These are phyloP conservation scores for Incurvaria masculella DNA, from an alignment of 2,888 invertebrate genomes.

Conservation along the genomic window DNA sequence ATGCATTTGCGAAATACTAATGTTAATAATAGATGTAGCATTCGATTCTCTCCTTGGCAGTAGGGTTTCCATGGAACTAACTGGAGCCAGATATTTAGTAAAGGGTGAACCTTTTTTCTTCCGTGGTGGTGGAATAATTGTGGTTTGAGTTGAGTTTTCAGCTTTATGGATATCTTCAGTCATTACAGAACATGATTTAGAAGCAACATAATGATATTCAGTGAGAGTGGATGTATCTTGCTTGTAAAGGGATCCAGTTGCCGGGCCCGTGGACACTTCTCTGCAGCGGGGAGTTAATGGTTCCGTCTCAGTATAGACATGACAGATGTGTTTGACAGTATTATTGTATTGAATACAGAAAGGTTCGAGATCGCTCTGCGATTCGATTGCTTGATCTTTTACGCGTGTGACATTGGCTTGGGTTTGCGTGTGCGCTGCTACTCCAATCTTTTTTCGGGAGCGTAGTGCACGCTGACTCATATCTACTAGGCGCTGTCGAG, in stretches of 20 bases:
- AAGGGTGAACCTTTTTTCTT: constrained; percentile 27
- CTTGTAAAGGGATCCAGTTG: constrained; percentile 28
- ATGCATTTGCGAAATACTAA: constrained; percentile 58
- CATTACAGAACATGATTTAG: constrained; percentile 39
- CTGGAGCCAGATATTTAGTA: constrained; percentile 20
- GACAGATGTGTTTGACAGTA: constrained; percentile 26
- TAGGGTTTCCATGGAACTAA: neutral
- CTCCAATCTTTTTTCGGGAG: constrained; percentile 47
- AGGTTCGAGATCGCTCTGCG: constrained; percentile 49
- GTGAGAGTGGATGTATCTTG: constrained; percentile 34
- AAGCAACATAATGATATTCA: constrained; percentile 26
- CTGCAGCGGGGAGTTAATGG: constrained; percentile 47
- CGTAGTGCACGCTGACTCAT: constrained; percentile 57
- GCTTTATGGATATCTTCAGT: constrained; percentile 29
- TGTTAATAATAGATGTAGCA: constrained; percentile 51
- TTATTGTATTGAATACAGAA: constrained; percentile 32
- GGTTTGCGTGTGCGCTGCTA: constrained; percentile 60
- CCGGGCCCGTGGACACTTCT: constrained; percentile 41
- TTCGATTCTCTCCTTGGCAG: constrained; percentile 25
- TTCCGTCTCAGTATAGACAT: constrained; percentile 41
- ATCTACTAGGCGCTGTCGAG: constrained; percentile 55
- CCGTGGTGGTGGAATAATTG: constrained; percentile 31
- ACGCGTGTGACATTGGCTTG: constrained; percentile 44
- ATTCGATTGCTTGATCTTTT: constrained; percentile 56
- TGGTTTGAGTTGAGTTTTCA: constrained; percentile 38